phyloP scores from a whole-genome alignment of 2,113 vertebrate genomes.

The Ptychochromis oligacanthus region DNA sequence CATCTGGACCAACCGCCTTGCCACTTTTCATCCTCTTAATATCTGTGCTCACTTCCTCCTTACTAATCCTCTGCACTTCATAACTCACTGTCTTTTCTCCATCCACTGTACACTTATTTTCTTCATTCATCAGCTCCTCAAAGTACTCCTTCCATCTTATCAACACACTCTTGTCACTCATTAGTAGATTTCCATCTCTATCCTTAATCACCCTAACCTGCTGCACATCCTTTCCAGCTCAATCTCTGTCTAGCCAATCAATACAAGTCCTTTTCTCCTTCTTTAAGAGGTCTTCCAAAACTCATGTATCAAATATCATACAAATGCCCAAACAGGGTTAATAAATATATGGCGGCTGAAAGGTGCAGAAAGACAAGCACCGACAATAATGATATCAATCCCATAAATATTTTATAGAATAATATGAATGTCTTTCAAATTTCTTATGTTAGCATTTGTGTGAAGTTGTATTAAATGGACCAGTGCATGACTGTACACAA shows the following conservation, averaged over 20 bases:
- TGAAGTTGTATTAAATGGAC: neutral
- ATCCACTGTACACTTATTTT: too few species aligned
- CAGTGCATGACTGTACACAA: neutral
- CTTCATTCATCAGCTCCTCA: too few species aligned
- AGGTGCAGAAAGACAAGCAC: too few species aligned
- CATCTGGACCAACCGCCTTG: neutral
- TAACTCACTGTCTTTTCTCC: neutral
- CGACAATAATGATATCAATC: neutral
- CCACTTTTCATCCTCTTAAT: neutral
- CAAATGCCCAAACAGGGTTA: fast-evolving
- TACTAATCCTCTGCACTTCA: neutral
- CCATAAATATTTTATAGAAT: neutral
- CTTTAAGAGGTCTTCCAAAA: neutral
- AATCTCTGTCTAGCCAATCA: neutral
- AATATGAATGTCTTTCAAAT: neutral
- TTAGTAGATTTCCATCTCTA: too few species aligned
- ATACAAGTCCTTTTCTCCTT: neutral
- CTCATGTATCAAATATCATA: neutral
- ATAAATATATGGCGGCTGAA: neutral
- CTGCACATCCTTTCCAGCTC: too few species aligned
- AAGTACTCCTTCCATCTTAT: too few species aligned
- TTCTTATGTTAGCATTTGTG: neutral
- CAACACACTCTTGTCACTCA: too few species aligned
- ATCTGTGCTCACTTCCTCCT: neutral
- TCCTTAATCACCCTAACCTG: too few species aligned